Conservation (phyloP, 2,888 invertebrate species). For the Agrotis ipsilon region DNA sequence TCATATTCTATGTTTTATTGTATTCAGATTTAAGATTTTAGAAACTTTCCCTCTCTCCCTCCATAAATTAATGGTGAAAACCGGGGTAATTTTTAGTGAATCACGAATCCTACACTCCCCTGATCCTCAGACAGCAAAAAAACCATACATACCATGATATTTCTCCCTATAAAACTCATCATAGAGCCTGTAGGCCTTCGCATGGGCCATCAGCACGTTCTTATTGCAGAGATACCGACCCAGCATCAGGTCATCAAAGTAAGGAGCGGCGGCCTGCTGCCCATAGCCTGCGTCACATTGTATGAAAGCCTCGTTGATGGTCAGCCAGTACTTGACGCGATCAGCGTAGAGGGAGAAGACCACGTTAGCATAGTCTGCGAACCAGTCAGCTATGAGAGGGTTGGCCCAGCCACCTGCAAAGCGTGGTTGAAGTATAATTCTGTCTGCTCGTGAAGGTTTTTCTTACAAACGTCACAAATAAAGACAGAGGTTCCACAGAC, state of each 20-base stretch:
- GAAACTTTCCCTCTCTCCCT: too few species aligned
- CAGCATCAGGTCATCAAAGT: slow-evolving; percentile 29
- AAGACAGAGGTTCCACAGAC: too few species aligned
- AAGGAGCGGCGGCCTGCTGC: slow-evolving; percentile 37
- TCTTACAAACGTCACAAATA: too few species aligned
- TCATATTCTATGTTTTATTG: too few species aligned
- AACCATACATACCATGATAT: slow-evolving; percentile 80
- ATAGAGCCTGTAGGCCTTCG: slow-evolving; percentile 90
- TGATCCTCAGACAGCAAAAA: too few species aligned
- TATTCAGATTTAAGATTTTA: too few species aligned
- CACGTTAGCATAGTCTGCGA: slow-evolving; percentile 90
- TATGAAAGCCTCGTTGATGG: slow-evolving; percentile 92
- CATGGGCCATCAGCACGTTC: slow-evolving; percentile 92
- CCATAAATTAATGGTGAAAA: too few species aligned
- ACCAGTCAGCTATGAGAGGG: slow-evolving; percentile 90
- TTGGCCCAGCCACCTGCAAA: slow-evolving; percentile 92
- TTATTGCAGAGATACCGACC: slow-evolving; percentile 79
- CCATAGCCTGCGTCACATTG: slow-evolving; percentile 57
- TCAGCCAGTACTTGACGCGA: slow-evolving; percentile 92
- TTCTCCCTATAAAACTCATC: slow-evolving; percentile 85
- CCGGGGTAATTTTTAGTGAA: too few species aligned
- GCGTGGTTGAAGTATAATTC: background rate
- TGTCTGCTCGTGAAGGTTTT: too few species aligned
- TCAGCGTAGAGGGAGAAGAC: slow-evolving; percentile 90
- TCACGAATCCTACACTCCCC: too few species aligned